Evolutionary conservation across 2,113 vertebrate species (phyloP), one percentile per base, ranked within the genome.

Genomic region (Tiliqua scincoides): DNA sequence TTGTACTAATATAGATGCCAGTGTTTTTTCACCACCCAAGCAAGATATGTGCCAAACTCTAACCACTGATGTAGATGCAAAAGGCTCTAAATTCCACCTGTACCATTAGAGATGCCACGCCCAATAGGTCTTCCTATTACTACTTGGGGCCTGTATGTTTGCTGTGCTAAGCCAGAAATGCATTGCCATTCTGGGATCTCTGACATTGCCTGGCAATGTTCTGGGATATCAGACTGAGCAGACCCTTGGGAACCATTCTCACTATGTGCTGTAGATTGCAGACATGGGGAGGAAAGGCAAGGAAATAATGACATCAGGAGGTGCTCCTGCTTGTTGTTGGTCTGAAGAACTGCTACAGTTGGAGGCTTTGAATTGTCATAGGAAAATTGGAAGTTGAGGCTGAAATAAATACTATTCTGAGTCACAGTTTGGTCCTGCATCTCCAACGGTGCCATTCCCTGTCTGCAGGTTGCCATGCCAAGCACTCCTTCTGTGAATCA

Each of bases 401-500:
- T n/a, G 18, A n/a, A 32, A 7, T 54, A 6, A 6, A 84, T 30
- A n/a, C 79, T 87, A 70, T 91, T 43, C 1, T 14, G 35, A 32
- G 17, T 84, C 84, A 83, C 75, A 85, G 82, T 89, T 11, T 71
- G 52, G 25, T 72, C 23, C 27, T 83, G 67, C 78, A 17, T 35
- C 62, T 62, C 25, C 83, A 23, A 83, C 68, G 68, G n/a, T 32
- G 57, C 68, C 35, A 25, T 72, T 62, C 61, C 37, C 18, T 89
- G 17, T 78, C 84, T 83, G 8, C 80, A 99, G 99, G 99, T 83
- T 99, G 99, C 95, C 98, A 98, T 32, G 98, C 98, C 93, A 99
- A 99, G 91, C 95, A 97, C 80, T 95, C 96, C 0, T 99, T 98
- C 94, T 99, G 99, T 0, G 98, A 99, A 85, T 98, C 98, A 65